Evolutionary conservation across 2,888 invertebrate genomes (phyloP), one percentile per base, ranked within the genome.

Genomic region (Ormia ochracea): DNA sequence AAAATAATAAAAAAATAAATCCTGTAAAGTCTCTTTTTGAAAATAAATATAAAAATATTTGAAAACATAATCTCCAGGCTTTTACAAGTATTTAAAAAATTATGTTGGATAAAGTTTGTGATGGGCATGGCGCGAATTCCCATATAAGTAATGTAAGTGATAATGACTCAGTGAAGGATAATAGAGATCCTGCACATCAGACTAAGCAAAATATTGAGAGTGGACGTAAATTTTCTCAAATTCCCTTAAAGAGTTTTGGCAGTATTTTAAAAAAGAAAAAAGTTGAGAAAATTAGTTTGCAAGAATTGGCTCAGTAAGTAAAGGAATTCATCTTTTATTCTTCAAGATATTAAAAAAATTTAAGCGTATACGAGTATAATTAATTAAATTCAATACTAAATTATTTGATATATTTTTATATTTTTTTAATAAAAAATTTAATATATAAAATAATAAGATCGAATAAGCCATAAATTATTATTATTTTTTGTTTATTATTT

Each of bases 291-390:
- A 82, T 87, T 73, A 89, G 89, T 82, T 85, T 90, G 82, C 89
- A 88, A 3, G 90, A 90, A 72, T 80, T 90, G 21, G 88, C 89
- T 72, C 87, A 88, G 90, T 90, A 84, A 78, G 88, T 85, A n/a
- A 23, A 28, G 31, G n/a, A n/a, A n/a, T n/a, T n/a, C n/a, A n/a
- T n/a, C n/a, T n/a, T n/a, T n/a, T n/a, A n/a, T n/a, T n/a, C n/a
- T n/a, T n/a, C n/a, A n/a, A n/a, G n/a, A n/a, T n/a, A n/a, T n/a
- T n/a, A n/a, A n/a, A n/a, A n/a, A n/a, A n/a, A n/a, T n/a, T n/a
- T n/a, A n/a, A n/a, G n/a, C n/a, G n/a, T n/a, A n/a, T n/a, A n/a
- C n/a, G n/a, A n/a, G n/a, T n/a, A n/a, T n/a, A n/a, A n/a, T n/a
- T n/a, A n/a, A n/a, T n/a, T n/a, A n/a, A n/a, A n/a, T n/a, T n/a